A percentile compares a stretch with the other conserved stretches of the same genome.
These are phyloP conservation scores for Platycercus adscitus DNA, from an alignment of 2,113 vertebrate genomes.

Conservation along the genomic window DNA sequence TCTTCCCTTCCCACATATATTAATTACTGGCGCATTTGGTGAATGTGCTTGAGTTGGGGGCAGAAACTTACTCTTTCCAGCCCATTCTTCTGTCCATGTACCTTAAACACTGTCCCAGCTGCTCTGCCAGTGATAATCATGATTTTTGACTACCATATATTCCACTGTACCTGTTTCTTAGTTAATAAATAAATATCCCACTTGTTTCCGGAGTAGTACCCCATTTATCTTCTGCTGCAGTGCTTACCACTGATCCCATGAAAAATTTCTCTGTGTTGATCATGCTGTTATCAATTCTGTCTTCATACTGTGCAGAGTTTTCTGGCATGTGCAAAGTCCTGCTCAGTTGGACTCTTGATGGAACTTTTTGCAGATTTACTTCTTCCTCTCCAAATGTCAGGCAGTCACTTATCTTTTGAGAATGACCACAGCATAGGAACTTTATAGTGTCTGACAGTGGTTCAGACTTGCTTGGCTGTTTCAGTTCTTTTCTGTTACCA, in stretches of 20 bases:
- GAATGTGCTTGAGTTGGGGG: not conserved
- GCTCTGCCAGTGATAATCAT: not conserved
- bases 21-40: not conserved
- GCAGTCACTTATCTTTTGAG: not conserved
- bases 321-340: fast-evolving
- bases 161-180: not conserved
- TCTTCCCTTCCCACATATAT: not conserved
- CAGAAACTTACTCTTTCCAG: not conserved
- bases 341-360: not conserved
- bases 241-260: not conserved
- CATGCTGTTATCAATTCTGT: not conserved
- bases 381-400: not conserved
- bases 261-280: not conserved
- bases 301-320: not conserved
- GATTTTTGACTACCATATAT: not conserved
- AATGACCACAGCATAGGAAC: not conserved
- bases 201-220: not conserved
- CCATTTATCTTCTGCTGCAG: not conserved
- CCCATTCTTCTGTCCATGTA: not conserved
- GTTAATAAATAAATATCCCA: not conserved
- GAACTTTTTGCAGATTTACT: not conserved
- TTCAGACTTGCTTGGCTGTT: not conserved
- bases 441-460: not conserved
- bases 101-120: not conserved
- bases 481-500: not conserved